Conservation (phyloP, 2,888 invertebrate genomes). For the Lasioglossum zephyrum region DNA sequence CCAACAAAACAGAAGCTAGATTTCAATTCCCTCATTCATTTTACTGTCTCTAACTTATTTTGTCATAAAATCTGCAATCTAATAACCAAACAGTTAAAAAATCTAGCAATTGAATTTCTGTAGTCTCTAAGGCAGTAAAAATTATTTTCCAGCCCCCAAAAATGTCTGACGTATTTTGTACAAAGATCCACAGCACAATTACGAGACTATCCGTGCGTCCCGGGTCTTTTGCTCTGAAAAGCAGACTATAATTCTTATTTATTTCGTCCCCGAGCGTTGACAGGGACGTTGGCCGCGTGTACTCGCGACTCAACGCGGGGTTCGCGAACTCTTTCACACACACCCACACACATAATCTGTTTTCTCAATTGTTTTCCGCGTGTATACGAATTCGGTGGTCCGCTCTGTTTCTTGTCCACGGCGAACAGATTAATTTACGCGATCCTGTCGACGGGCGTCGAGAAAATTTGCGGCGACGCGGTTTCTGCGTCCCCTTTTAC, state of each 20-base stretch:
- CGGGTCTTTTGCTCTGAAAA: background rate
- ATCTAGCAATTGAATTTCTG: background rate
- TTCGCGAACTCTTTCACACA: background rate
- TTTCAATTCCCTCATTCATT: background rate
- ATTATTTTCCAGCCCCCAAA: background rate
- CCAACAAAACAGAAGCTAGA: background rate
- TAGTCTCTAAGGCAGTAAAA: background rate
- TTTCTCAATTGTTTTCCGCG: conserved; percentile 17
- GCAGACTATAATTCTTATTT: conserved; percentile 60
- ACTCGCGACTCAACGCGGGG: conserved; percentile 10
- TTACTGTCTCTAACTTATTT: background rate
- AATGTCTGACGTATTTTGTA: background rate
- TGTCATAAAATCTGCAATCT: background rate
- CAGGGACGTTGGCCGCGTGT: conserved; percentile 36
- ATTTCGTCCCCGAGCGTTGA: conserved; percentile 59
- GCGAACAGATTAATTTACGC: conserved; percentile 9
- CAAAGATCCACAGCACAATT: background rate
- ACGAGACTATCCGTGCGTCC: background rate
- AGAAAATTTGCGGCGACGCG: conserved; percentile 12
- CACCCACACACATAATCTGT: background rate
- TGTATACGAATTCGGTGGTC: conserved; percentile 62
- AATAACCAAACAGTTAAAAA: background rate
- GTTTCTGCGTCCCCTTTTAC: conserved; percentile 2
- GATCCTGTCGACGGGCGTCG: background rate
- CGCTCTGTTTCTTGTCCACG: conserved; percentile 24